Conservation (phyloP, 2,113 vertebrate genomes). For the Gorsachius goisagi region DNA sequence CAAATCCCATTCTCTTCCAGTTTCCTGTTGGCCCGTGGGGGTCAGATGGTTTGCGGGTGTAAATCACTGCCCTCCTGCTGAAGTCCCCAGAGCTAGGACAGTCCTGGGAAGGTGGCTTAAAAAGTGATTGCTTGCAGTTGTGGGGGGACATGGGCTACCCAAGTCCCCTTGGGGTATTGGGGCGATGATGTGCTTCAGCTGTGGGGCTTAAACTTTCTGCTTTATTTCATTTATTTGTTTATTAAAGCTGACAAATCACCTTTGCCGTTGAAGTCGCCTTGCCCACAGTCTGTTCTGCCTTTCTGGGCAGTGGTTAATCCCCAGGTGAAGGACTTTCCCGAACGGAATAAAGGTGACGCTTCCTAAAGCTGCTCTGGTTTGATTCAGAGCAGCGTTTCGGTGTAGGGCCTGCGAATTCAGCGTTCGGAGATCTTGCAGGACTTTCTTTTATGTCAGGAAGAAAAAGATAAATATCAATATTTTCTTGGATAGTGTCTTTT, state of each 20-base stretch:
- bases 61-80: fast-evolving
- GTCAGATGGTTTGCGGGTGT: no score
- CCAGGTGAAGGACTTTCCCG: fast-evolving
- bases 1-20: fast-evolving
- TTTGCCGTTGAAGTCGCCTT: fast-evolving
- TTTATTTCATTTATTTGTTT: fast-evolving
- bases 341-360: fast-evolving
- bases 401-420: fast-evolving
- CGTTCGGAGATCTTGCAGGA: background rate
- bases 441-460: background rate
- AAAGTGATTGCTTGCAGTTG: no score
- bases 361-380: background rate
- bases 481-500: background rate
- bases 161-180: background rate
- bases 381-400: fast-evolving
- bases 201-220: background rate
- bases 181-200: background rate
- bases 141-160: background rate
- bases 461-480: background rate
- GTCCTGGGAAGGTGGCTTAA: background rate
- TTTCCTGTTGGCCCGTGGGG: fast-evolving
- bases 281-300: fast-evolving
- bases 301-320: background rate
- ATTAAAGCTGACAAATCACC: background rate
- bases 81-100: background rate